Conservation (phyloP, 2,797 vertebrate species). For the Argya squamiceps region DNA sequence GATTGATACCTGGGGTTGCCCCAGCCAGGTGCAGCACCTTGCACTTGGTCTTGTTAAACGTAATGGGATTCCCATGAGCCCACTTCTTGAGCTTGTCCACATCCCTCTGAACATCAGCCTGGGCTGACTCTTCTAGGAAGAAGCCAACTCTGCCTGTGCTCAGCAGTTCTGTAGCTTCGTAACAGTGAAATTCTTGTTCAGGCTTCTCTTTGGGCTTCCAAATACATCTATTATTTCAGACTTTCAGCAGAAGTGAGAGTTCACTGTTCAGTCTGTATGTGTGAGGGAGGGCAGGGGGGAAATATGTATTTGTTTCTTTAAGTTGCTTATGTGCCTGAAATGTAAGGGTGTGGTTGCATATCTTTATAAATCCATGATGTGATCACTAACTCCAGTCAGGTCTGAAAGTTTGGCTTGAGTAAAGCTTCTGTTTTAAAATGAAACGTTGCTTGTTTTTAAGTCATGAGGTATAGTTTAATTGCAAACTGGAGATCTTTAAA, state of each 20-base stretch:
- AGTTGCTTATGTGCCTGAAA: not conserved
- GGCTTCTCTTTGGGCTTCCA: not conserved
- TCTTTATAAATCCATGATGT: not conserved
- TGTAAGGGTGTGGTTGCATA: not conserved
- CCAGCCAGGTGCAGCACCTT: not conserved
- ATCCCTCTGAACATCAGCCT: not conserved
- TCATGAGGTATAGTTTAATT: not conserved
- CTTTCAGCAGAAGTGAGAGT: not conserved
- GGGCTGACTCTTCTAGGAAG: not conserved
- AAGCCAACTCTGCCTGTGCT: not conserved
- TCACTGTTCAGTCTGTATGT: not conserved
- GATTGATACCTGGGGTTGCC: not conserved
- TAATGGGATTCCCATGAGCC: not conserved
- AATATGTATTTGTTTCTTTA: not conserved
- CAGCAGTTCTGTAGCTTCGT: not conserved
- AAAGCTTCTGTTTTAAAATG: not conserved
- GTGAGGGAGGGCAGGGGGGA: rapidly evolving
- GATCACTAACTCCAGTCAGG: not conserved
- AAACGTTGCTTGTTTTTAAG: not conserved
- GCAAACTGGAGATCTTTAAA: not conserved
- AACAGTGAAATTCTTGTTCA: not conserved
- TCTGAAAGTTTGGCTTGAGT: not conserved
- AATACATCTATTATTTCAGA: not conserved
- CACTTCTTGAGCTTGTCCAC: not conserved
- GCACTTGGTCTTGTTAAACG: not conserved